These are phyloP conservation scores for Rhynchonema sp. DNA, from an alignment of 2,888 invertebrate species.

Conservation along the genomic window DNA sequence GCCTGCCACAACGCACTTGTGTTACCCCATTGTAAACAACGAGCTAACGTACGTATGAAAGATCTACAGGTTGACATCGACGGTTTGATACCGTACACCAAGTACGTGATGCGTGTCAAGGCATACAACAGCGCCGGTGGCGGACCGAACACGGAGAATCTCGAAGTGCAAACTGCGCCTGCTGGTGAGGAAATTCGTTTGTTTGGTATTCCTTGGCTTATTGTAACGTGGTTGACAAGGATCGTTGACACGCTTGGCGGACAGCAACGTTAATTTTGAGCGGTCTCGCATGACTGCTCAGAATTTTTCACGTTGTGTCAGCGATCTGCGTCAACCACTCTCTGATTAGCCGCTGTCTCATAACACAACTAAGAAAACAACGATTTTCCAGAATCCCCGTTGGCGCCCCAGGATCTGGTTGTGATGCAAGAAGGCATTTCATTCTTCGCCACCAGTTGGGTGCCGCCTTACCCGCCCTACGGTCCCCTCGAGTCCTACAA, in stretches of 20 bases:
- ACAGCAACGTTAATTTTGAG: too few species aligned
- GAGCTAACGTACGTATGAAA: too few species aligned
- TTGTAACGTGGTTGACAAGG: too few species aligned
- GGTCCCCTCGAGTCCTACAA: slow-evolving; percentile 26
- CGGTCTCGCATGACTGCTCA: too few species aligned
- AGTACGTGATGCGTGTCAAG: slow-evolving; percentile 24
- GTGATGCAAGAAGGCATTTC: slow-evolving; percentile 24
- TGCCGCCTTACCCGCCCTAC: slow-evolving; percentile 28
- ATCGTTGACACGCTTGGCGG: too few species aligned
- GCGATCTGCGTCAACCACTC: too few species aligned
- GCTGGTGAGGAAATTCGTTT: slow-evolving; percentile 3
- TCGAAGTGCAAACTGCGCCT: slow-evolving; percentile 22
- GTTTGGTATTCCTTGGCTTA: too few species aligned
- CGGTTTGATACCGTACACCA: slow-evolving; percentile 27
- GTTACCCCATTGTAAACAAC: too few species aligned
- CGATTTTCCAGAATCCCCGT: slow-evolving; percentile 18
- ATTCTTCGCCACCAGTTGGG: slow-evolving; percentile 26
- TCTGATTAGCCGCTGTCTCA: too few species aligned
- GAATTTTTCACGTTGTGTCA: too few species aligned
- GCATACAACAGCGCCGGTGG: slow-evolving; percentile 27
- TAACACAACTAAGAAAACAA: background rate
- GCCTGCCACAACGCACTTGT: too few species aligned
- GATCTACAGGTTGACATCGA: slow-evolving; percentile 21
- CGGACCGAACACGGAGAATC: slow-evolving; percentile 27
- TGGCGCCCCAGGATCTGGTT: slow-evolving; percentile 25